Percentiles rank a stretch among this genome's conserved stretches.
Evolutionary conservation across 2,797 vertebrate genomes (phyloP).

Genomic region (Pelodytes ibericus): DNA sequence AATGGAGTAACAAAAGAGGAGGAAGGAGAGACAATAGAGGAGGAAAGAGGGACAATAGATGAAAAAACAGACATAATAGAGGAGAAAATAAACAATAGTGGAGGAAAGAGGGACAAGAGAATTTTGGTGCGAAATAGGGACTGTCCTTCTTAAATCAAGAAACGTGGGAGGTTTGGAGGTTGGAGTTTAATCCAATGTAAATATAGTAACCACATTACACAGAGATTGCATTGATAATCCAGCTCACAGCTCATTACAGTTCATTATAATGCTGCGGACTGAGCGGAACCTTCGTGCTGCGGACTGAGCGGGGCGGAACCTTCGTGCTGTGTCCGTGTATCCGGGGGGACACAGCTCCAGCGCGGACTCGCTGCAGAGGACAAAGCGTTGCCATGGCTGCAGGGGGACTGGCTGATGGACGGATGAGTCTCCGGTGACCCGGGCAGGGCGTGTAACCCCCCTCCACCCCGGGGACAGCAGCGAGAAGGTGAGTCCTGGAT

Average conservation of each 20-base stretch:
- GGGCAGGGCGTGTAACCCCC: background rate
- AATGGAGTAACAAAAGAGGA: too few species aligned
- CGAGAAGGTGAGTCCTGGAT: background rate
- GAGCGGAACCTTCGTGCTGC: background rate
- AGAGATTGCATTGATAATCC: too few species aligned
- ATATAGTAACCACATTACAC: too few species aligned
- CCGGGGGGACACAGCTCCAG: background rate
- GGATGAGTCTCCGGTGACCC: background rate
- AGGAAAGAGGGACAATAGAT: too few species aligned
- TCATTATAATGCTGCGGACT: background rate
- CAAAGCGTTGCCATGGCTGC: constrained; percentile 34
- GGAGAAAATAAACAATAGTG: too few species aligned
- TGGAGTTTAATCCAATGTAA: too few species aligned
- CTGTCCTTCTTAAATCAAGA: background rate
- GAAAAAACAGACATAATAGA: background rate
- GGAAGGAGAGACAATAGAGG: too few species aligned
- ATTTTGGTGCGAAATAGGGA: background rate
- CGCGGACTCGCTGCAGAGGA: background rate
- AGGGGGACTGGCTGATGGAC: background rate
- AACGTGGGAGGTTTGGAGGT: background rate
- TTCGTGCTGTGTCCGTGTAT: background rate
- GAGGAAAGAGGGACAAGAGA: too few species aligned
- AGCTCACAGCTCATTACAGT: too few species aligned
- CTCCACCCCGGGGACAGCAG: background rate
- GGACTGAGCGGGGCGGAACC: constrained; percentile 5